Evolutionary conservation across 2,888 invertebrate genomes (phyloP), one percentile per base, ranked within the genome.

Genomic region (Anthrax anthrax): DNA sequence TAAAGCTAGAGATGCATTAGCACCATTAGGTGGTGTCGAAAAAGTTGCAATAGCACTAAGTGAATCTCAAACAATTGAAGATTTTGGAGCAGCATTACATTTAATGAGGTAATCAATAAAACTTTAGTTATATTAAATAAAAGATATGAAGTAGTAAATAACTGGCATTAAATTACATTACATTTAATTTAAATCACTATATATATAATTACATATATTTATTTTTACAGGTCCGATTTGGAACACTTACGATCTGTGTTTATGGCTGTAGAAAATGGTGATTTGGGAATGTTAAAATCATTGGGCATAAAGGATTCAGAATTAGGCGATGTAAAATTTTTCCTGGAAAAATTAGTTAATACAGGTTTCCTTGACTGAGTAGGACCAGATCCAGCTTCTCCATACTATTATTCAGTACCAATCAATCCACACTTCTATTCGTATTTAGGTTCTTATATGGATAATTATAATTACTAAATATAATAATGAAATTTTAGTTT

Each of bases 1-100:
- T 65, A 94, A 92, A 72, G 95, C 94, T 29, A 75, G 91, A 55
- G 90, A 94, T 63, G 89, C 91, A 3, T 74, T 95, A 46, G 82
- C 82, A 56, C 92, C 90, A 3, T 74, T 96, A 50, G 95, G 95
- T 39, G 95, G 95, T 39, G 90, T 95, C 17, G 88, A 94, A 61
- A 87, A 88, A 69, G 94, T 96, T 44, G 95, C 95, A 50, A 92
- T 95, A 57, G 92, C 95, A 47, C 74, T 95, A 49, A 53, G 77
- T 86, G 92, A 92, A 73, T 92, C 91, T 18, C 91, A 91, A 71
- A 92, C 92, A 29, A 89, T 92, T 63, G 91, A 92, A 68, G 91
- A 92, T 69, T 92, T 92, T 64, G 69, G 69, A 23, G 69, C 69
- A 32, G 69, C 69, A 49, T 50, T 69, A 49, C 69, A 67, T 59